These are phyloP conservation scores for Unio pictorum DNA, from an alignment of 2,888 invertebrate genomes.

Conservation along the genomic window DNA sequence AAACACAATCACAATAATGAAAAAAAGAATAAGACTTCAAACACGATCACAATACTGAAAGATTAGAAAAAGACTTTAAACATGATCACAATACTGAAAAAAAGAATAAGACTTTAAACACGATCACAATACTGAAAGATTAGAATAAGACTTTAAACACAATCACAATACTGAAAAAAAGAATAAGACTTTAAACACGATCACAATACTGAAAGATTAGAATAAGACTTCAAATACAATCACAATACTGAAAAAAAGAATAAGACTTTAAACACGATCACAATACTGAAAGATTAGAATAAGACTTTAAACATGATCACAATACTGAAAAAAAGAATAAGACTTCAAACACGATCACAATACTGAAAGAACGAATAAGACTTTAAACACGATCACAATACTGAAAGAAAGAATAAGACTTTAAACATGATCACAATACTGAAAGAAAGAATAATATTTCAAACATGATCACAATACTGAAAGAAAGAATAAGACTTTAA, in stretches of 20 bases:
- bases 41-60: too few relatives aligned
- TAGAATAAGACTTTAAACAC: constrained; percentile 71
- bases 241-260: constrained; percentile 68
- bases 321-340: constrained; percentile 64
- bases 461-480: constrained; percentile 73
- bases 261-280: background rate
- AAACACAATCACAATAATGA: constrained; percentile 73
- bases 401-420: constrained; percentile 52
- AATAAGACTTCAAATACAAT: constrained; percentile 72
- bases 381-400: constrained; percentile 73
- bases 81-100: constrained; percentile 72
- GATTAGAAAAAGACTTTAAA: constrained; percentile 70
- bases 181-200: background rate
- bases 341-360: too few relatives aligned
- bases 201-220: too few relatives aligned
- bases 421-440: too few relatives aligned
- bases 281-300: too few relatives aligned
- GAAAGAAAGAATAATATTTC: constrained; percentile 63
- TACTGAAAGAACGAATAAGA: constrained; percentile 43
- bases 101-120: constrained; percentile 3
- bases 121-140: too few relatives aligned
- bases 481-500: constrained; percentile 24
- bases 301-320: constrained; percentile 73
- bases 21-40: constrained; percentile 24
- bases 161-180: constrained; percentile 70